phyloP scores from a whole-genome alignment of 2,797 vertebrate species.

The Macrochelys suwanniensis region DNA sequence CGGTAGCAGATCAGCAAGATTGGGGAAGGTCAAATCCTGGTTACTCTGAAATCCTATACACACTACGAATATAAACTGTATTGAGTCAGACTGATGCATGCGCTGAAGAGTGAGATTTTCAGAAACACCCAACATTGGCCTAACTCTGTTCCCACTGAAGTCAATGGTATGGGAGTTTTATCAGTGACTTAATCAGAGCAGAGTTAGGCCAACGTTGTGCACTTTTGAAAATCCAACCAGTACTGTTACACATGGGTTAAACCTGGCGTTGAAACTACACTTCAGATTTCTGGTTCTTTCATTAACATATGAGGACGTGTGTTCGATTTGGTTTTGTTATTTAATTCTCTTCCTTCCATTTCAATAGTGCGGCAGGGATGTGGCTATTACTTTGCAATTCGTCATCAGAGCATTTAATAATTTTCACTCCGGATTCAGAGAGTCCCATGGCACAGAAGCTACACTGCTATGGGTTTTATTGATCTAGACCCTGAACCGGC shows the following conservation, averaged over 20 bases:
- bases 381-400: background rate
- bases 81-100: background rate
- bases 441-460: background rate
- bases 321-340: accelerated
- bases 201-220: background rate
- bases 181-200: accelerated
- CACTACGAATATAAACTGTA: background rate
- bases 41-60: background rate
- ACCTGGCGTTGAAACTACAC: background rate
- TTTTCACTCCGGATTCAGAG: background rate
- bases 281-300: background rate
- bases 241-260: background rate
- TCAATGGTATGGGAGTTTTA: background rate
- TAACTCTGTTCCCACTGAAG: background rate
- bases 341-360: background rate
- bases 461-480: background rate
- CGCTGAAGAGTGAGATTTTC: background rate
- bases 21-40: background rate
- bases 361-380: background rate
- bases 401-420: accelerated
- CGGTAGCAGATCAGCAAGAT: background rate
- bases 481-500: background rate
- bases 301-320: background rate
- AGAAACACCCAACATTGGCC: background rate
- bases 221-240: background rate